Base-by-base conservation (phyloP, 2,797 vertebrate species). In the Synaphobranchus kaupii region DNA sequence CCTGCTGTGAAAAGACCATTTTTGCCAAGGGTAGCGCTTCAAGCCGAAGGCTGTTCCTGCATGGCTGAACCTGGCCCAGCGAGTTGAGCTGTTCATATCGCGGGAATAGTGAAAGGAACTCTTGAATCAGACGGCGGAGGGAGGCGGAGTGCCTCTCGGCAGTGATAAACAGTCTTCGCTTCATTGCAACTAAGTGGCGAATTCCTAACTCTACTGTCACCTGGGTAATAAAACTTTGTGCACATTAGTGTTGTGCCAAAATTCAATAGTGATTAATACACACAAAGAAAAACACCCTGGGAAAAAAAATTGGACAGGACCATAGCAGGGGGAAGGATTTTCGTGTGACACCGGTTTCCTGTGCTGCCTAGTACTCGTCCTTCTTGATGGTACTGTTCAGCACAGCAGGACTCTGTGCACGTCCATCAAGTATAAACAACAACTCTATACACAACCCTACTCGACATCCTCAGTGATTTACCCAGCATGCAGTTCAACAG, bases 361-460 rank as follows among this genome's bases (percentile, higher is more conserved):
- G 28, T 31, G 28, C 66, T 28, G 63, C 63, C n/a, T 31, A 3
- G n/a, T 71, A 71, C 63, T 66, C n/a, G 63, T n/a, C 25, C 5
- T 66, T 22, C 63, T 31, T 71, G 66, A 10, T 5, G 4, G 76
- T 9, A 47, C 44, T 44, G 20, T 15, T 44, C 76, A 44, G 39
- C 84, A 89, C 91, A 89, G 93, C 89, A 91, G 87, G 54, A 86
- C 73, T 87, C 82, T 56, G 87, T 89, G 90, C 90, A 91, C 86
- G 91, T 91, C 92, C 92, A 93, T 92, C 84, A 92, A 90, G 92
- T 92, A 94, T 94, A 87, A 93, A 93, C 89, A 90, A 94, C 92
- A 91, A 88, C 91, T 90, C 86, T 92, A 94, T 94, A 94, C 94
- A 94, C 89, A 91, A 60, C 89, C 88, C 88, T 87, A 92, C 93